Evolutionary conservation across 1,140 invertebrate genomes (phyloP).

Genomic region (Bathynomus jamesi): DNA sequence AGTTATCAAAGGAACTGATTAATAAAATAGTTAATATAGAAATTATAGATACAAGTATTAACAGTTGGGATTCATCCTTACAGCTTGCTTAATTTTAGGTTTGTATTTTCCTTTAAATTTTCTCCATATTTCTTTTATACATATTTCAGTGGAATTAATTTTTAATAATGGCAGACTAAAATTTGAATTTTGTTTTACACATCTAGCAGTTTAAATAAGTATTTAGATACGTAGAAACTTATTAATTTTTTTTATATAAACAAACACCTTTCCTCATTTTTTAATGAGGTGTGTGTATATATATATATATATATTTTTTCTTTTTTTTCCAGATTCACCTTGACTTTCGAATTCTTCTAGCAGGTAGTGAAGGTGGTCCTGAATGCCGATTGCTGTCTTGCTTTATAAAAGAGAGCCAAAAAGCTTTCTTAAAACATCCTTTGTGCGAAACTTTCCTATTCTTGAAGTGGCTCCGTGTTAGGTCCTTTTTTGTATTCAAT

Average conservation of each 20-base stretch:
- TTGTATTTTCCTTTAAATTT: too few relatives aligned
- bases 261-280: too few relatives aligned
- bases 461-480: slow-evolving; percentile 67
- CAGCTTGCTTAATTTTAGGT: too few relatives aligned
- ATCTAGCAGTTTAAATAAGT: not conserved
- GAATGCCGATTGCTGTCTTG: slow-evolving; percentile 36
- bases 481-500: slow-evolving; percentile 73
- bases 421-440: slow-evolving; percentile 38
- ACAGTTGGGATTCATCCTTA: too few relatives aligned
- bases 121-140: too few relatives aligned
- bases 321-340: slow-evolving; percentile 2
- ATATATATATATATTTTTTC: not conserved
- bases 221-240: not conserved
- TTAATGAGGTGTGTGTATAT: not conserved
- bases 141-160: too few relatives aligned
- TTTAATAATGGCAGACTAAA: too few relatives aligned
- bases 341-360: slow-evolving; percentile 26
- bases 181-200: too few relatives aligned
- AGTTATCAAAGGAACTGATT: too few relatives aligned
- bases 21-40: too few relatives aligned
- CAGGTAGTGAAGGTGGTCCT: slow-evolving; percentile 14
- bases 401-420: slow-evolving; percentile 38
- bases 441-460: slow-evolving; percentile 38
- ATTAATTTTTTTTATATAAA: too few relatives aligned
- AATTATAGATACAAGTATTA: too few relatives aligned